Percentiles rank a stretch among this genome's conserved stretches.
These are phyloP conservation scores for Galemys pyrenaicus DNA, from an alignment of 2,113 vertebrate species.

Conservation along the genomic window DNA sequence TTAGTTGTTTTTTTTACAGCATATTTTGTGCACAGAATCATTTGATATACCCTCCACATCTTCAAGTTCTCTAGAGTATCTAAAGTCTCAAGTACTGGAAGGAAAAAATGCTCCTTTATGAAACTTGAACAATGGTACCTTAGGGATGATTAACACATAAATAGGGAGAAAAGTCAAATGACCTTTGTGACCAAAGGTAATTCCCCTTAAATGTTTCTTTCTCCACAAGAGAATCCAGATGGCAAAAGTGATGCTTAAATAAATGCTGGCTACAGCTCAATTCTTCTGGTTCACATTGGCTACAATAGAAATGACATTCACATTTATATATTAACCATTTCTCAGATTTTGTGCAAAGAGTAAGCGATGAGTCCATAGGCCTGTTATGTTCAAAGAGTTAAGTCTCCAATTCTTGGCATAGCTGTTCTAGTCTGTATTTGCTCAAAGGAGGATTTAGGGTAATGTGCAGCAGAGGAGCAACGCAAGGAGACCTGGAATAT, in stretches of 20 bases:
- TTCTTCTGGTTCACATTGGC: constrained; percentile 86
- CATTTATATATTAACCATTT: constrained; percentile 85
- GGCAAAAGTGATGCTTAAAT: constrained; percentile 89
- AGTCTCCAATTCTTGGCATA: constrained; percentile 69
- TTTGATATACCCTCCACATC: not conserved
- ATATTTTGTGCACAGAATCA: constrained; percentile 31
- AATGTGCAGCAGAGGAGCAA: constrained; percentile 83
- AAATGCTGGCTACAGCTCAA: constrained; percentile 87
- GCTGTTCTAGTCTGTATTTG: constrained; percentile 72
- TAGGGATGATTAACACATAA: constrained; percentile 84
- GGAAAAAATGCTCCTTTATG: constrained; percentile 64
- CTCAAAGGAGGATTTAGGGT: constrained; percentile 82
- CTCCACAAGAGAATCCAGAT: constrained; percentile 86
- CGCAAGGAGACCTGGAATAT: constrained; percentile 77
- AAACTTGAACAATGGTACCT: constrained; percentile 82
- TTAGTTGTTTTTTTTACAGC: not conserved
- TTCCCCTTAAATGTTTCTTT: constrained; percentile 82
- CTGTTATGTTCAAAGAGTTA: constrained; percentile 79
- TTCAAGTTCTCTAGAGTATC: constrained; percentile 14
- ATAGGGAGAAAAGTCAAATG: constrained; percentile 83
- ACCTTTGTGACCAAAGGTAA: constrained; percentile 85
- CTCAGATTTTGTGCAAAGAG: constrained; percentile 80
- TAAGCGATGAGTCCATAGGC: constrained; percentile 60
- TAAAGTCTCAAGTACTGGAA: not conserved
- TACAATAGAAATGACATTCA: constrained; percentile 84